Conservation (phyloP, 92 coral and sea anemone species). For the Isaurus tuberculatus region DNA sequence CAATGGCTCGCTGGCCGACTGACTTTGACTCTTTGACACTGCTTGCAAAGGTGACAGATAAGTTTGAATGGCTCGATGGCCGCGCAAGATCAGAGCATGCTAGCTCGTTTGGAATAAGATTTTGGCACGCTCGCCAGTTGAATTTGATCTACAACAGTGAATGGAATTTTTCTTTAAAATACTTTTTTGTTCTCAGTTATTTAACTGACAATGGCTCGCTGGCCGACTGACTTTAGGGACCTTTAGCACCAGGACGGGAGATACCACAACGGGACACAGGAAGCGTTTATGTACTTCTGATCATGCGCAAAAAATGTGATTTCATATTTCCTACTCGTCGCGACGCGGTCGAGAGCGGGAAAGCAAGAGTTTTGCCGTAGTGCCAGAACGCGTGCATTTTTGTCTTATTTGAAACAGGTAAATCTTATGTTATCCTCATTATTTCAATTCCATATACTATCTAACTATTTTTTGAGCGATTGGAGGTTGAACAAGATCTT, state of each 20-base stretch:
- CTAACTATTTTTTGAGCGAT: background rate
- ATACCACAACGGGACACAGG: constrained; percentile 1
- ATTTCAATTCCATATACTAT: constrained; percentile 1
- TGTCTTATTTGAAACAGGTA: constrained; percentile 9
- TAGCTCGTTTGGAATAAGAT: no score
- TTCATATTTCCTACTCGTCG: background rate
- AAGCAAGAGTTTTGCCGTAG: background rate
- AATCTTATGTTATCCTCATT: background rate
- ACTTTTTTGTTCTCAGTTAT: background rate
- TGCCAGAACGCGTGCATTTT: background rate
- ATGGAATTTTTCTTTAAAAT: background rate
- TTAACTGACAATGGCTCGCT: background rate
- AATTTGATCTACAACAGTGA: background rate
- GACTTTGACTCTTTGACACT: no score
- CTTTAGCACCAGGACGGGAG: no score
- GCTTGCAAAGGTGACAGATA: no score
- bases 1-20: no score
- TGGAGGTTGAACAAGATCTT: constrained; percentile 1
- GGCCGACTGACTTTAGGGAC: background rate
- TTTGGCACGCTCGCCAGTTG: background rate
- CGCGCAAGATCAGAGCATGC: no score
- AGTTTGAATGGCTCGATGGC: no score
- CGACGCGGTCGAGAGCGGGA: constrained; percentile 3
- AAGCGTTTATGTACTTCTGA: background rate
- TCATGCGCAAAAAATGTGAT: background rate